These are phyloP conservation scores for Tortrix viridana DNA, from an alignment of 2,888 invertebrate species.

Conservation along the genomic window DNA sequence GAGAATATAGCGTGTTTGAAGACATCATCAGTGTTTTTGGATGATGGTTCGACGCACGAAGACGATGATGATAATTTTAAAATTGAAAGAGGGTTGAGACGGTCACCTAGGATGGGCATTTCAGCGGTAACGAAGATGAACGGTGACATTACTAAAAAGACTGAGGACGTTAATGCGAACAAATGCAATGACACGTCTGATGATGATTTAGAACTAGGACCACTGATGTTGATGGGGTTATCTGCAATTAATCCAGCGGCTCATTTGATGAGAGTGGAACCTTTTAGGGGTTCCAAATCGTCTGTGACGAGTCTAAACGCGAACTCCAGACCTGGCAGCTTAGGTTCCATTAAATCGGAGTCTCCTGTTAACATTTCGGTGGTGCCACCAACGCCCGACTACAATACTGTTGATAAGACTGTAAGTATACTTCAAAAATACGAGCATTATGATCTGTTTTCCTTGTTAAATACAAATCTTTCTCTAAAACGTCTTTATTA, in stretches of 20 bases:
- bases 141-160: constrained; percentile 76
- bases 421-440: constrained; percentile 54
- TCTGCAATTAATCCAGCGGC: constrained; percentile 86
- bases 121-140: constrained; percentile 79
- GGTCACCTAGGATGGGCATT: constrained; percentile 78
- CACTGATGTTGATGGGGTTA: constrained; percentile 87
- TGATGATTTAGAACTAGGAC: constrained; percentile 86
- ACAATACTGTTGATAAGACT: constrained; percentile 73
- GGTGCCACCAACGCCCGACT: constrained; percentile 90
- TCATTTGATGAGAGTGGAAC: constrained; percentile 84
- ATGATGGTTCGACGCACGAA: constrained; percentile 73
- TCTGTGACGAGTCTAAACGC: constrained; percentile 55
- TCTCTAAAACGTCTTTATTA: too few species aligned
- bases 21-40: constrained; percentile 77
- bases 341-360: constrained; percentile 69
- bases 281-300: constrained; percentile 68
- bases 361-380: constrained; percentile 87
- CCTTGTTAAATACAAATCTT: too few species aligned
- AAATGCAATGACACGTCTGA: constrained; percentile 70
- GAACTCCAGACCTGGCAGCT: constrained; percentile 78
- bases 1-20: constrained; percentile 75
- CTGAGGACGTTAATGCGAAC: constrained; percentile 71
- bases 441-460: too few species aligned
- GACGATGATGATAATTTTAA: constrained; percentile 70
- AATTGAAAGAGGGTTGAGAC: constrained; percentile 71